These are phyloP conservation scores for Spialia ferax DNA, from an alignment of 2,888 invertebrate species.

Conservation along the genomic window DNA sequence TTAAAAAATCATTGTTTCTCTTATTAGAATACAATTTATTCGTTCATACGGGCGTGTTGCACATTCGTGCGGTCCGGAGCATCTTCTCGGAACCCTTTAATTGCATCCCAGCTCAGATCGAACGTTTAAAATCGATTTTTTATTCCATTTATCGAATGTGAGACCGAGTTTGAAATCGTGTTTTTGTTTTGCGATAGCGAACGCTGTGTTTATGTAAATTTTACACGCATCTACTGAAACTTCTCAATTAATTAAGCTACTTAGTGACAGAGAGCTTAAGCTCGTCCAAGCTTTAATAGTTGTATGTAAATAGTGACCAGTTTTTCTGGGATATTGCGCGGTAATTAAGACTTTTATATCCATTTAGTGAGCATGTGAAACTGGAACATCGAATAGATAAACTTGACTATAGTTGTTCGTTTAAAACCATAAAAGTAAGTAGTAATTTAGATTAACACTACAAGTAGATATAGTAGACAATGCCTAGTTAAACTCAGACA, in stretches of 20 bases:
- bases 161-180: slow-evolving; percentile 73
- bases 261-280: slow-evolving; percentile 42
- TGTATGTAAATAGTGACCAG: slow-evolving; percentile 40
- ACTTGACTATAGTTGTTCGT: too few relatives aligned
- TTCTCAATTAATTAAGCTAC: slow-evolving; percentile 76
- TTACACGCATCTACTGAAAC: slow-evolving; percentile 82
- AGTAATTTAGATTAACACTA: too few relatives aligned
- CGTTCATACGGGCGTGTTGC: slow-evolving; percentile 36
- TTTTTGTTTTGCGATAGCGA: slow-evolving; percentile 78
- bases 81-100: slow-evolving; percentile 83
- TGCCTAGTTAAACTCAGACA: too few relatives aligned
- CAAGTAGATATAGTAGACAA: too few relatives aligned
- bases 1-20: slow-evolving; percentile 38
- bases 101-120: slow-evolving; percentile 84
- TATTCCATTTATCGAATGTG: slow-evolving; percentile 82
- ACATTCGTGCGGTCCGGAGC: slow-evolving; percentile 64
- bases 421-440: too few relatives aligned
- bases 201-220: slow-evolving; percentile 84
- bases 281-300: slow-evolving; percentile 30
- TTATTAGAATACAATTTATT: slow-evolving; percentile 41
- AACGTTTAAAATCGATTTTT: slow-evolving; percentile 85
- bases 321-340: slow-evolving; percentile 34
- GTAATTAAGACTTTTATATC: slow-evolving; percentile 33
- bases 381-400: not conserved
- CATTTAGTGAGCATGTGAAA: not conserved